Conservation (phyloP, 64 coral and sea anemone species). For the Astreopora myriophthalma region DNA sequence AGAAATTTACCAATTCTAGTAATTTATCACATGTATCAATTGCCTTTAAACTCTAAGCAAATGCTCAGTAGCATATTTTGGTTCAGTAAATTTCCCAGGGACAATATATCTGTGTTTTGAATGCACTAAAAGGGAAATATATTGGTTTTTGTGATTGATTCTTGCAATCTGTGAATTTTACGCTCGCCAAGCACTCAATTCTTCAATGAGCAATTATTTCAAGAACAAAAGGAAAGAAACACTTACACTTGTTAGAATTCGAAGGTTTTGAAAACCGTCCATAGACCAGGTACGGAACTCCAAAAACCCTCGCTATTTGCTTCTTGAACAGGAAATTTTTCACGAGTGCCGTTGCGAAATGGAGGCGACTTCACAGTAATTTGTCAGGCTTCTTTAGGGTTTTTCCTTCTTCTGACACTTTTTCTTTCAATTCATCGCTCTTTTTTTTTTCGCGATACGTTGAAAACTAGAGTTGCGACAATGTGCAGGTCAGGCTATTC, state of each 20-base stretch:
- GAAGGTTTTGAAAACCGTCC: not conserved
- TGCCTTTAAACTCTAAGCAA: not conserved
- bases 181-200: not conserved
- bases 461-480: too few species aligned
- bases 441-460: too few species aligned
- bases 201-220: not conserved
- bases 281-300: not conserved
- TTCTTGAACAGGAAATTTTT: too few species aligned
- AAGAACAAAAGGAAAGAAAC: not conserved
- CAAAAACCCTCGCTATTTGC: not conserved
- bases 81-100: constrained; percentile 6
- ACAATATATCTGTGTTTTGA: constrained; percentile 3
- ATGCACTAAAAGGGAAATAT: not conserved
- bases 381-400: too few species aligned
- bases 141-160: constrained; percentile 34
- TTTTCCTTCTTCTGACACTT: too few species aligned
- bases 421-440: too few species aligned
- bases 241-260: not conserved
- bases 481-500: too few species aligned
- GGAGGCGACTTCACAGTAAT: too few species aligned
- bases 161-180: not conserved
- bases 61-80: not conserved
- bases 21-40: not conserved
- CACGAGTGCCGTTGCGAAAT: too few species aligned
- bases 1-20: not conserved